Percentiles rank a stretch among this genome's conserved stretches.
Conservation (phyloP, 2,113 vertebrate genomes). For the Nothocercus julius region DNA sequence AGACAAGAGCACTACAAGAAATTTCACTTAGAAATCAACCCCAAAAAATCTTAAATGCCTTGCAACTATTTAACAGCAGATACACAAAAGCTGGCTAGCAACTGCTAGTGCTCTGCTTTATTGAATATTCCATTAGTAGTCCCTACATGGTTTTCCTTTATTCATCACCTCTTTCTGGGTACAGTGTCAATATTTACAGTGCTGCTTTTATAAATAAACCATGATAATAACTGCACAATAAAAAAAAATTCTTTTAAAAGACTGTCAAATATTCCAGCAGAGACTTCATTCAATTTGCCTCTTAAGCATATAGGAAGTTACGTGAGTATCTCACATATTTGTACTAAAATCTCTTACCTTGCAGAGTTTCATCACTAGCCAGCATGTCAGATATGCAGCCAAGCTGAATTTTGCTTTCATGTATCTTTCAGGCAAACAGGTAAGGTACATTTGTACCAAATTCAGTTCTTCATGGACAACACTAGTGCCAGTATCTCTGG, state of each 20-base stretch:
- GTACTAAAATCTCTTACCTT: constrained; percentile 74
- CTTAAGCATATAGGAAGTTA: not conserved
- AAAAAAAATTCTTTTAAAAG: not conserved
- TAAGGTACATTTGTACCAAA: constrained; percentile 55
- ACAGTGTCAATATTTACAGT: not conserved
- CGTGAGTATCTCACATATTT: not conserved
- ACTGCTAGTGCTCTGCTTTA: not conserved
- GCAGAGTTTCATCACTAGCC: constrained; percentile 77
- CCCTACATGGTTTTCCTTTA: not conserved
- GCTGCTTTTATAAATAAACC: not conserved
- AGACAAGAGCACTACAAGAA: not conserved
- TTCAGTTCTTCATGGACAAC: constrained; percentile 27
- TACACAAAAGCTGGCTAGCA: not conserved
- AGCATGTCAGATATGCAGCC: constrained; percentile 70
- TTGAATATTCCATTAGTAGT: not conserved
- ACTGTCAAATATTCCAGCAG: not conserved
- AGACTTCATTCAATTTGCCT: not conserved
- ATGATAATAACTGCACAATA: not conserved
- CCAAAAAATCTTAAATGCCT: not conserved
- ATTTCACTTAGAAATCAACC: not conserved
- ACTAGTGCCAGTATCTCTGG: not conserved
- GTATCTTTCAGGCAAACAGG: constrained; percentile 65
- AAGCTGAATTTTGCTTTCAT: constrained; percentile 70
- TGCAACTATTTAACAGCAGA: not conserved
- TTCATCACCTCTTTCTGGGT: not conserved